These are phyloP conservation scores for Mus minutoides DNA, from an alignment of 2,797 vertebrate genomes.

Conservation along the genomic window DNA sequence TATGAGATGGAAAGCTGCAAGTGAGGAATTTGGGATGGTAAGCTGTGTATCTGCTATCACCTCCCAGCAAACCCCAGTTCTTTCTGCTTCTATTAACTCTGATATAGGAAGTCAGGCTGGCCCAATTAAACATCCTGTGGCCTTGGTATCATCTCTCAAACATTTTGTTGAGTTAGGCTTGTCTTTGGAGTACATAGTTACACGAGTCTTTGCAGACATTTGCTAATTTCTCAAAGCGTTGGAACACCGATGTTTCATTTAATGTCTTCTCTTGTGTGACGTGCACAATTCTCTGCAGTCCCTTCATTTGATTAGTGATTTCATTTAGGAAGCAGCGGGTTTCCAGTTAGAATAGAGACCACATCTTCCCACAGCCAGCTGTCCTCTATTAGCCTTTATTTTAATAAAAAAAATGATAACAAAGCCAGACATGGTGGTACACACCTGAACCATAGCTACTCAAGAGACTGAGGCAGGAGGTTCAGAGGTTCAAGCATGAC, in stretches of 20 bases:
- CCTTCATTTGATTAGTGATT: neutral
- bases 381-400: neutral
- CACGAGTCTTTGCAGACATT: conserved; percentile 39
- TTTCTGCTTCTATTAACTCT: neutral
- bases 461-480: neutral
- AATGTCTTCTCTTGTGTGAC: neutral
- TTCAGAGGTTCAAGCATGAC: neutral
- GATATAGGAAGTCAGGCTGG: conserved; percentile 4
- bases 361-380: neutral
- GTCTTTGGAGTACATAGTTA: neutral
- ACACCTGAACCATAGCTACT: neutral
- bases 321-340: neutral
- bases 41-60: neutral
- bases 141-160: conserved; percentile 1
- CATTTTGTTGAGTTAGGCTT: conserved; percentile 6
- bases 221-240: conserved; percentile 20
- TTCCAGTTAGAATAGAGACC: neutral
- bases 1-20: neutral
- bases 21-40: neutral
- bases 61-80: neutral
- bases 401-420: neutral
- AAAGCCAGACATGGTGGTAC: neutral
- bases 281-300: neutral
- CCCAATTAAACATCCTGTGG: neutral
- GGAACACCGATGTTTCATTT: neutral